Evolutionary conservation across 2,888 invertebrate genomes (phyloP).

Genomic region (Netelia inedita): DNA sequence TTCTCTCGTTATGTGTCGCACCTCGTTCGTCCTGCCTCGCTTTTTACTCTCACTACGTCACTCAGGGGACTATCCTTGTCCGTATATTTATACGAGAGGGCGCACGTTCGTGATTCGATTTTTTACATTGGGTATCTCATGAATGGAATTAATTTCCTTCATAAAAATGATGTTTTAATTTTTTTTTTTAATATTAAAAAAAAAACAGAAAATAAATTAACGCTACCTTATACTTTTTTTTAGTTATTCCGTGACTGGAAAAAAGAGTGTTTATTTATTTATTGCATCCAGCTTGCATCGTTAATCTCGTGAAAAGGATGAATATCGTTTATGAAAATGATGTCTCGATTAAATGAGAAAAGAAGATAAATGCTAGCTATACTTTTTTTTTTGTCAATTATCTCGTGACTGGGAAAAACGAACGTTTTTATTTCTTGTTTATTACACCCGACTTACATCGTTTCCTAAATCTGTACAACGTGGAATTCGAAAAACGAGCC

Average conservation of each 20-base stretch:
- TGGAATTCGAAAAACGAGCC: background rate
- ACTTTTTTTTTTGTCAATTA: background rate
- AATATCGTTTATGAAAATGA: no score
- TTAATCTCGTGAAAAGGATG: no score
- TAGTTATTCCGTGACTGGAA: conserved; percentile 9
- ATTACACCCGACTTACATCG: background rate
- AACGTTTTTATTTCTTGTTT: background rate
- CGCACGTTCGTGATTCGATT: no score
- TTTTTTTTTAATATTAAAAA: no score
- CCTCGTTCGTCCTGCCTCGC: background rate
- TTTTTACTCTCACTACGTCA: conserved; percentile 22
- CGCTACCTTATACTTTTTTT: background rate
- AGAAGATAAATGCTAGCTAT: no score
- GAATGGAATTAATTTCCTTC: no score
- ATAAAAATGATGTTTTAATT: no score
- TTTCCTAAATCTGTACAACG: conserved; percentile 38
- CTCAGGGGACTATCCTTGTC: conserved; percentile 25
- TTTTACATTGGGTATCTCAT: no score
- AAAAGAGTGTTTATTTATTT: background rate
- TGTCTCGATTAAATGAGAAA: no score
- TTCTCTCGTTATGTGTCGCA: conserved; percentile 45
- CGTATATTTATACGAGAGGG: no score
- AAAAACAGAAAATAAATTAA: background rate
- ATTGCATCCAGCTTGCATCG: background rate
- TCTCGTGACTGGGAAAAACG: background rate